phyloP scores from a whole-genome alignment of 1,140 invertebrate genomes.

The Bombus huntii region DNA sequence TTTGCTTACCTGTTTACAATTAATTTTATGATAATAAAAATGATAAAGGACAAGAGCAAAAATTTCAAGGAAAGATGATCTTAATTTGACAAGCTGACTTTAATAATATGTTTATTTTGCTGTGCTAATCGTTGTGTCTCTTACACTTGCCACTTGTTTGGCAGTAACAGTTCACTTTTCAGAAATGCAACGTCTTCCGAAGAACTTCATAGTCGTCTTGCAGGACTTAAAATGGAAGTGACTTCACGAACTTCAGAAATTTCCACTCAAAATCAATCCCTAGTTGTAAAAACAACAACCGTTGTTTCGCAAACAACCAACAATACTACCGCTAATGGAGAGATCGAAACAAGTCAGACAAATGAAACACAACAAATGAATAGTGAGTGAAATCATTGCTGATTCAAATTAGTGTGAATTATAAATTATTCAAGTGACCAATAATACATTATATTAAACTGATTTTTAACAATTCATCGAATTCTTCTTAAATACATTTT shows the following conservation, averaged over 20 bases:
- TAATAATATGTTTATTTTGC: conserved; percentile 50
- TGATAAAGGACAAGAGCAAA: not conserved
- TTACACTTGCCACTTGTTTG: conserved; percentile 71
- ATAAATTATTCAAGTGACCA: conserved; percentile 9
- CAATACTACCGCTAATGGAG: conserved; percentile 80
- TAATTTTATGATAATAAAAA: not conserved
- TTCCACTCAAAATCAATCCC: conserved; percentile 80
- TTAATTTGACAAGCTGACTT: conserved; percentile 22
- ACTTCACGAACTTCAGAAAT: conserved; percentile 81
- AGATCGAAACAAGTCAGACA: conserved; percentile 77
- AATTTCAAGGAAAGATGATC: not conserved
- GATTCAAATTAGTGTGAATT: conserved; percentile 18
- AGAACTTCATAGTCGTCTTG: conserved; percentile 79
- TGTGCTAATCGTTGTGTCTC: conserved; percentile 45
- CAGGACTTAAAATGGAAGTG: conserved; percentile 82
- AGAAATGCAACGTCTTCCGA: conserved; percentile 81
- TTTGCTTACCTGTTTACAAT: conserved; percentile 33
- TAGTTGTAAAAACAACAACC: conserved; percentile 81
- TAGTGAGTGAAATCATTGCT: conserved; percentile 73
- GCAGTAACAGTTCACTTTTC: conserved; percentile 82
- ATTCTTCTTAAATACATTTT: conserved; percentile 21
- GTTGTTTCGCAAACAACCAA: conserved; percentile 79
- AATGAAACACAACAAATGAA: conserved; percentile 79
- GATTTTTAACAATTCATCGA: not conserved
- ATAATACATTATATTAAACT: conserved; percentile 30